Percentiles rank a stretch among this genome's conserved stretches.
Evolutionary conservation across 37 sponge, comb jelly and placozoan species (phyloP).

Genomic region (Halisarca cf. caerulea): DNA sequence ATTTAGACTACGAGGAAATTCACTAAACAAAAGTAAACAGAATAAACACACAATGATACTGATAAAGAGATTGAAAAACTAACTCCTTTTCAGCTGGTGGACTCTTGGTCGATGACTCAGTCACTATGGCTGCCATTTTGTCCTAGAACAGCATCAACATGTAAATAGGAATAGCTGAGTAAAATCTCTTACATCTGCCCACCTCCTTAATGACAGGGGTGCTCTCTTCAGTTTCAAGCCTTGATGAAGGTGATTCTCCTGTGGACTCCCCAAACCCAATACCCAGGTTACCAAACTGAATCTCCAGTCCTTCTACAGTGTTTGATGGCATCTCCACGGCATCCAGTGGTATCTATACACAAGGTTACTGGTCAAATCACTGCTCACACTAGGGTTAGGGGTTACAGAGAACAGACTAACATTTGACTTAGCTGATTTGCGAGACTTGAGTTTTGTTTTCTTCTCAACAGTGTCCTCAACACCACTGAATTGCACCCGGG

Average conservation of each 20-base stretch:
- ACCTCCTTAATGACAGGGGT: no score
- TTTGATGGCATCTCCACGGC: slow-evolving; percentile 22
- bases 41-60: not conserved
- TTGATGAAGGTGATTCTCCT: not conserved
- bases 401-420: not conserved
- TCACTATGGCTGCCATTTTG: no score
- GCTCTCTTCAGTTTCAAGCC: not conserved
- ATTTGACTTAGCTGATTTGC: not conserved
- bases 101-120: no score
- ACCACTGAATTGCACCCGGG: slow-evolving; percentile 19
- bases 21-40: no score
- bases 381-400: no score
- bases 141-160: no score
- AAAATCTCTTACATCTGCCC: no score
- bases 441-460: not conserved
- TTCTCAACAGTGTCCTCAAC: not conserved
- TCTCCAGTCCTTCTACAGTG: slow-evolving; percentile 7
- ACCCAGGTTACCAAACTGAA: slow-evolving; percentile 25
- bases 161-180: no score
- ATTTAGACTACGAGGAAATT: slow-evolving; percentile 9
- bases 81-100: not conserved
- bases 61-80: not conserved
- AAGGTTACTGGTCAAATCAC: no score
- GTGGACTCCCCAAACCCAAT: slow-evolving; percentile 26
- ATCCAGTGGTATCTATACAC: slow-evolving; percentile 20